These are phyloP conservation scores for Charaxes varanes DNA, from an alignment of 1,140 invertebrate genomes.

Conservation along the genomic window DNA sequence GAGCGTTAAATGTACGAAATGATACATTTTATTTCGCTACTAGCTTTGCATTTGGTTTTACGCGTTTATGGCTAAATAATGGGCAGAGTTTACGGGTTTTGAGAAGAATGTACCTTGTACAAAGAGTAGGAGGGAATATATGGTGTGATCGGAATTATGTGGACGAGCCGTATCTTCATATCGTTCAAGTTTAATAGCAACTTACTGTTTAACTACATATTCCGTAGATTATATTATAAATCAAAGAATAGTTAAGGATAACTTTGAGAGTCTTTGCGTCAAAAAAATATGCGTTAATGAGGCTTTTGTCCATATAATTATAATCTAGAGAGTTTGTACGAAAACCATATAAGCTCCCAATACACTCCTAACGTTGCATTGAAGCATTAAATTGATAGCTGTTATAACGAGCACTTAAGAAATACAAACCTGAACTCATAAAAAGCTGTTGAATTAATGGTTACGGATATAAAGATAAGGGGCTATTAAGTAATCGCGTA, in stretches of 20 bases:
- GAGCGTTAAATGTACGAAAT: constrained; percentile 59
- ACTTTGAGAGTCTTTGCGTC: too few species aligned
- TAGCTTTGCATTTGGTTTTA: constrained; percentile 10
- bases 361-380: too few species aligned
- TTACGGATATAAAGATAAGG: constrained; percentile 8
- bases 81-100: constrained; percentile 1
- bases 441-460: constrained; percentile 13
- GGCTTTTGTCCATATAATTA: too few species aligned
- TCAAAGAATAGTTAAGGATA: too few species aligned
- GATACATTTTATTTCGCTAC: constrained; percentile 57
- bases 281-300: too few species aligned
- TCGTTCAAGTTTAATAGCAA: not conserved
- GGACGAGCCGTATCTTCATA: too few species aligned
- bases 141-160: too few species aligned
- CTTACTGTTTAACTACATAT: not conserved
- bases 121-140: too few species aligned
- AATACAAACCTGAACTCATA: constrained; percentile 3
- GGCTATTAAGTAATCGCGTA: constrained; percentile 4
- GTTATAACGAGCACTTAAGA: constrained; percentile 6
- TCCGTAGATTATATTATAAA: too few species aligned
- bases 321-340: not conserved
- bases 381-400: too few species aligned
- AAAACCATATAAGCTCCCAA: too few species aligned
- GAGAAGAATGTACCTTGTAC: not conserved
- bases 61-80: constrained; percentile 1